Conservation (phyloP, 1,140 invertebrate genomes). For the Eulimnadia texana region DNA sequence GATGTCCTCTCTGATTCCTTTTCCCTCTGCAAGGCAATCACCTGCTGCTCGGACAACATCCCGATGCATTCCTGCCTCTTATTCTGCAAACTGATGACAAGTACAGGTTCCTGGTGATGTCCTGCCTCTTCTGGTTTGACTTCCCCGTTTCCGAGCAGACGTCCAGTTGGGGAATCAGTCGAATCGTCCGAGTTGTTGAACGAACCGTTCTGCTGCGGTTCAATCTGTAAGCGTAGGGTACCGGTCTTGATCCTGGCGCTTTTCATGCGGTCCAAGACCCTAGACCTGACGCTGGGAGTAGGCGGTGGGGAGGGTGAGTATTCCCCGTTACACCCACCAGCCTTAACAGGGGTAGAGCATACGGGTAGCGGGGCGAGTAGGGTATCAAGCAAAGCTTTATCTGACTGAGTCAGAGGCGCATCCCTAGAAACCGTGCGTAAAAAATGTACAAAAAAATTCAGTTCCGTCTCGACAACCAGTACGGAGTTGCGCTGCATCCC, state of each 20-base stretch:
- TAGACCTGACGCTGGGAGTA: neutral
- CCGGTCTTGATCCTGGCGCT: neutral
- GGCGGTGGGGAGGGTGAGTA: neutral
- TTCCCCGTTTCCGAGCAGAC: neutral
- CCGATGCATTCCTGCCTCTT: slow-evolving; percentile 44
- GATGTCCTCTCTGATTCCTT: slow-evolving; percentile 2
- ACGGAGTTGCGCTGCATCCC: slow-evolving; percentile 44
- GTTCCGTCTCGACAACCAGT: slow-evolving; percentile 49
- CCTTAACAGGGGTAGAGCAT: neutral
- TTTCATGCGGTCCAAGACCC: slow-evolving; percentile 1
- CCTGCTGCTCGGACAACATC: slow-evolving; percentile 55
- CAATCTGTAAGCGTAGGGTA: slow-evolving; percentile 9
- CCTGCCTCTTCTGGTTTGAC: slow-evolving; percentile 21
- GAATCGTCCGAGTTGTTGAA: slow-evolving; percentile 1
- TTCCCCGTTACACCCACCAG: neutral
- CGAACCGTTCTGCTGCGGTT: neutral
- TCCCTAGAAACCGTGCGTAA: slow-evolving; percentile 29
- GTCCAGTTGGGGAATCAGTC: neutral
- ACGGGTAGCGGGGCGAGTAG: slow-evolving; percentile 25
- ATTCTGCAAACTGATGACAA: slow-evolving; percentile 48
- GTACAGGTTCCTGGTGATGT: slow-evolving; percentile 35
- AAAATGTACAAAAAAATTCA: slow-evolving; percentile 39
- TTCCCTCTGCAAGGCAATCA: slow-evolving; percentile 23
- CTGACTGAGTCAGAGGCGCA: slow-evolving; percentile 20
- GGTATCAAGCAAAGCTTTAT: slow-evolving; percentile 27